Evolutionary conservation across 2,797 vertebrate species (phyloP), one percentile per base, ranked within the genome.

Genomic region (Notolepis coatsorum): DNA sequence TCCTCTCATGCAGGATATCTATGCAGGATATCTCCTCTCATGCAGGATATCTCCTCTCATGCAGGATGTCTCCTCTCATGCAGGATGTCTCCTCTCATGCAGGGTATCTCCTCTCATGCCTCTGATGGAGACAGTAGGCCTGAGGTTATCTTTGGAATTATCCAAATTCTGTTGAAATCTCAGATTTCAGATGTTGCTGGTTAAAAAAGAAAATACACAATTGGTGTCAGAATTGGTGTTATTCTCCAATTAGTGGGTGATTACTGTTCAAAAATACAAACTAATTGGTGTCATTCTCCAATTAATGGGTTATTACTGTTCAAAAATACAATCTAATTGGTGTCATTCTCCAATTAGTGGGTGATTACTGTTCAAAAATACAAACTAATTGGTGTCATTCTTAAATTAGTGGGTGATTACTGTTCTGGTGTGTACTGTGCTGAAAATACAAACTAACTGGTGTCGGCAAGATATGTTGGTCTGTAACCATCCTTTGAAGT

Each of bases 401-500:
- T 17, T 28, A 42, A 18, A 45, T 61, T 28, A 50, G 25, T 21
- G 5, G 0, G 15, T 12, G 43, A 61, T 45, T 24, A 15, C 27
- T 65, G 39, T 23, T 35, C 8, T n/a, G n/a, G n/a, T n/a, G n/a
- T n/a, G n/a, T n/a, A n/a, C n/a, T n/a, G n/a, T n/a, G n/a, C n/a
- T n/a, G 9, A 31, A 41, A 49, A 21, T 43, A 39, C n/a, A 60
- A 57, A 17, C 15, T 5, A 37, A 25, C 37, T 38, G 50, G 28
- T 48, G 38, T 39, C 28, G 45, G 38, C n/a, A 58, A 51, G 48
- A 68, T 58, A 38, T 58, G 58, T 27, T 46, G 39, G 41, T 28
- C 38, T 53, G 52, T 7, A 52, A 55, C 30, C 30, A 31, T 2
- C 30, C 25, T 65, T 64, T 75, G 63, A 67, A 38, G 64, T 65